Percentiles rank a stretch among this genome's conserved stretches.
Evolutionary conservation across 1,140 invertebrate species (phyloP).

Genomic region (Homarus americanus): DNA sequence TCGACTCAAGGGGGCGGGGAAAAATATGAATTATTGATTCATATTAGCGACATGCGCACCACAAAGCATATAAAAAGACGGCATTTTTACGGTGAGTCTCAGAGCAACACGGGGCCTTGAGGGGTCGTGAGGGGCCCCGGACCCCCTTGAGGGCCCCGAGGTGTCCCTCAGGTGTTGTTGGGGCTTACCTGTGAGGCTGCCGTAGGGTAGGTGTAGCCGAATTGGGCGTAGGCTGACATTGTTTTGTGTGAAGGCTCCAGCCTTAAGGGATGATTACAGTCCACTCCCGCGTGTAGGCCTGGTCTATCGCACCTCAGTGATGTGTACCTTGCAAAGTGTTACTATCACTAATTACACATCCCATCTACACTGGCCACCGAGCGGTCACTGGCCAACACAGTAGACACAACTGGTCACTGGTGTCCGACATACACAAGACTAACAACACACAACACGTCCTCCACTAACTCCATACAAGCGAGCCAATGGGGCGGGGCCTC

Average conservation of each 20-base stretch:
- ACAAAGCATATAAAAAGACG: constrained; percentile 75
- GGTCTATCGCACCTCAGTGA: constrained; percentile 65
- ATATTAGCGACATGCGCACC: constrained; percentile 74
- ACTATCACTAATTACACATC: constrained; percentile 70
- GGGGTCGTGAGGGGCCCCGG: constrained; percentile 63
- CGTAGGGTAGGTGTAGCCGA: constrained; percentile 88
- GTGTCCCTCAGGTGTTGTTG: constrained; percentile 58
- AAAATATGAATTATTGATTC: constrained; percentile 76
- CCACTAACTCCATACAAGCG: constrained; percentile 74
- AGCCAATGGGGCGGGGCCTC: constrained; percentile 71
- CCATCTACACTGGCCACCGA: constrained; percentile 69
- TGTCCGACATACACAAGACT: constrained; percentile 73
- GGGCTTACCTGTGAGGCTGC: constrained; percentile 85
- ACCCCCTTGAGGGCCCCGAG: constrained; percentile 55
- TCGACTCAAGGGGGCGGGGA: constrained; percentile 74
- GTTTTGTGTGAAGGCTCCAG: constrained; percentile 74
- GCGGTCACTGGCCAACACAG: constrained; percentile 74
- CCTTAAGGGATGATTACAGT: constrained; percentile 54
- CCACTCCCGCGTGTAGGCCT: constrained; percentile 56
- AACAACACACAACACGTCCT: constrained; percentile 70
- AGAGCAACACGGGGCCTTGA: constrained; percentile 72
- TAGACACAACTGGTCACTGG: constrained; percentile 72
- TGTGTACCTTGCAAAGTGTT: constrained; percentile 68
- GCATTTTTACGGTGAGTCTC: constrained; percentile 74
- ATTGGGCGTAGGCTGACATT: constrained; percentile 90